Conservation (phyloP, 2,888 invertebrate genomes). For the Tenodera sinensis region DNA sequence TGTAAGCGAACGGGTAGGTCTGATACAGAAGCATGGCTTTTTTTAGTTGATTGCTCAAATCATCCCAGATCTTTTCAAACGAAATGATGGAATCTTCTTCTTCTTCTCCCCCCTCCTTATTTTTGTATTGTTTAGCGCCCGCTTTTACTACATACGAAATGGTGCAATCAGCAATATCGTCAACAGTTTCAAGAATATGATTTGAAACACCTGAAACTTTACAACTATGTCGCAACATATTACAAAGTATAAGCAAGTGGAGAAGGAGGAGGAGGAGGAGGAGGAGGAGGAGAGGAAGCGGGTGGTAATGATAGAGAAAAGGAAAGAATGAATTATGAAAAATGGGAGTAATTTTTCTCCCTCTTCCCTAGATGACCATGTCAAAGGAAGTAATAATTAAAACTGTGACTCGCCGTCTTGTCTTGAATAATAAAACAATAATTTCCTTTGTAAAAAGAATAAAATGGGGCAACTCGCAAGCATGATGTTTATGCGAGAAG, state of each 20-base stretch:
- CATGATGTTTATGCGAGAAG: neutral
- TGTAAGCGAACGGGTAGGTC: too few relatives aligned
- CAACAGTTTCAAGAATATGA: neutral
- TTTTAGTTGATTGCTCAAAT: too few relatives aligned
- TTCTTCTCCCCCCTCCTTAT: too few relatives aligned
- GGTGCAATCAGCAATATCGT: too few relatives aligned
- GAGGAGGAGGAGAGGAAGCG: neutral
- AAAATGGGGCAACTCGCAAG: neutral
- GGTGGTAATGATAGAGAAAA: neutral
- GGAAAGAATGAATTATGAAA: neutral
- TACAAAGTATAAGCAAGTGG: neutral
- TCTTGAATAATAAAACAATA: neutral
- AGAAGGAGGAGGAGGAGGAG: neutral
- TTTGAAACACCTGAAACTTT: neutral
- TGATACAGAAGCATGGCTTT: too few relatives aligned
- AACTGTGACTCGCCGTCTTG: neutral
- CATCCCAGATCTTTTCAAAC: too few relatives aligned
- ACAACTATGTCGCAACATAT: neutral
- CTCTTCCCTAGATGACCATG: neutral
- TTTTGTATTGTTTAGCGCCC: too few relatives aligned
- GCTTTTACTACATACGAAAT: too few relatives aligned
- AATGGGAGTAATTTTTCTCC: neutral
- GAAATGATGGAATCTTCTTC: too few relatives aligned
- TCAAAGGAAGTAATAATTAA: neutral
- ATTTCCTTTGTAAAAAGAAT: neutral